Evolutionary conservation across 2,113 vertebrate genomes (phyloP), one percentile per base, ranked within the genome.

Genomic region (Mustelus asterias): DNA sequence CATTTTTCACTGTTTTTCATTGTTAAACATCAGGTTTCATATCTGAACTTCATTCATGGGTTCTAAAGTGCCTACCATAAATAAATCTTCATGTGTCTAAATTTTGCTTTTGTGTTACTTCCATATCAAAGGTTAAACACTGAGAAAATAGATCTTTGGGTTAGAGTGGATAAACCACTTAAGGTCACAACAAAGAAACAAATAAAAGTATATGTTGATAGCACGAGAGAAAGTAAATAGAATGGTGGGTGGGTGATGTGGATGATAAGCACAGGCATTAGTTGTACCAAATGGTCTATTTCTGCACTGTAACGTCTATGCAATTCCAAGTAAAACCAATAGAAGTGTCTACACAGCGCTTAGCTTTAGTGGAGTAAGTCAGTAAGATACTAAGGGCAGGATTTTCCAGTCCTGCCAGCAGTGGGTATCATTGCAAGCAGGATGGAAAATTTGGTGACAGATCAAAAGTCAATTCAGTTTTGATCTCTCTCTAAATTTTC

Each of bases 1-100:
- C 14, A 24, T 3, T 96, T 94, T 96, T 95, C 96, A 96, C 1
- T 0, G 94, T 97, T 97, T 95, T 95, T 92, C 89, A 58, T 58
- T 89, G 48, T n/a, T 65, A 41, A 93, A 67, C 63, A 94, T 67
- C 63, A 94, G 1, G 63, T 65, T 95, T 41, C 29, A 29, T 22
- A 48, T 60, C 48, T 58, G 86, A 89, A 89, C 48, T 89, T 89
- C 22, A 69, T 69, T 69, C 22, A 94, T 69, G n/a, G 86, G 7
- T 69, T 69, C 60, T 63, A 69, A 37, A 14, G 24, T 29, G 54
- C 48, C 86, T 58, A 13, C 33, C 26, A 54, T 54, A 54, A 48
- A 89, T 26, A 54, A 58, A 29, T 58, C 48, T 58, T 37, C 86
- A 26, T 14, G 11, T 11, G 24, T 54, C 9, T 83, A 83, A 41